phyloP scores from a whole-genome alignment of 1,140 invertebrate species.

The Cyclina sinensis region DNA sequence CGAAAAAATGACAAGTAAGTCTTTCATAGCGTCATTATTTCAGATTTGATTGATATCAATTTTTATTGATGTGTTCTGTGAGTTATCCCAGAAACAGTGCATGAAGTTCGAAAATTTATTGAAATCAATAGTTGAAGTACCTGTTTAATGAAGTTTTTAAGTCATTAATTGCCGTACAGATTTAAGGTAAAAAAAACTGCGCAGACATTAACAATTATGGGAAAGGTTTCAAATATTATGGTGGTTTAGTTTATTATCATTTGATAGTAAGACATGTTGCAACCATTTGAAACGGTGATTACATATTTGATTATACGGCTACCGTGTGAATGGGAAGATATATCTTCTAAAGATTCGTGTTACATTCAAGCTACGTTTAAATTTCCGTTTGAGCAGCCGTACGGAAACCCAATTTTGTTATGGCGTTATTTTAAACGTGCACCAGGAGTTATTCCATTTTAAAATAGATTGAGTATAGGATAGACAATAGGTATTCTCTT shows the following conservation, averaged over 20 bases:
- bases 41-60: no score
- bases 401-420: conserved; percentile 74
- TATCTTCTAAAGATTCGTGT: conserved; percentile 81
- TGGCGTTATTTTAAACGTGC: conserved; percentile 77
- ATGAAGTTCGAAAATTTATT: no score
- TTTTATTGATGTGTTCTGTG: no score
- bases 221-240: conserved; percentile 73
- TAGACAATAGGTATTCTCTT: conserved; percentile 80
- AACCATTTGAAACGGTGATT: conserved; percentile 82
- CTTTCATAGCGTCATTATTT: no score
- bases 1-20: no score
- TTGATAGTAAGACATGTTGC: conserved; percentile 82
- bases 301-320: conserved; percentile 85
- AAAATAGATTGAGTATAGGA: conserved; percentile 81
- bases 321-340: conserved; percentile 83
- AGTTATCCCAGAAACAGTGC: no score
- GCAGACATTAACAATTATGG: conserved; percentile 76
- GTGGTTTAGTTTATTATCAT: conserved; percentile 78
- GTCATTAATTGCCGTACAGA: no score
- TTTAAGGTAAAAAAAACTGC: no score
- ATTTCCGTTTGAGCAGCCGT: conserved; percentile 69
- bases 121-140: no score
- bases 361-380: conserved; percentile 77
- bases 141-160: no score
- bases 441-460: conserved; percentile 83